These are phyloP conservation scores for Anoura caudifer DNA, from an alignment of 2,113 vertebrate species.

Conservation along the genomic window DNA sequence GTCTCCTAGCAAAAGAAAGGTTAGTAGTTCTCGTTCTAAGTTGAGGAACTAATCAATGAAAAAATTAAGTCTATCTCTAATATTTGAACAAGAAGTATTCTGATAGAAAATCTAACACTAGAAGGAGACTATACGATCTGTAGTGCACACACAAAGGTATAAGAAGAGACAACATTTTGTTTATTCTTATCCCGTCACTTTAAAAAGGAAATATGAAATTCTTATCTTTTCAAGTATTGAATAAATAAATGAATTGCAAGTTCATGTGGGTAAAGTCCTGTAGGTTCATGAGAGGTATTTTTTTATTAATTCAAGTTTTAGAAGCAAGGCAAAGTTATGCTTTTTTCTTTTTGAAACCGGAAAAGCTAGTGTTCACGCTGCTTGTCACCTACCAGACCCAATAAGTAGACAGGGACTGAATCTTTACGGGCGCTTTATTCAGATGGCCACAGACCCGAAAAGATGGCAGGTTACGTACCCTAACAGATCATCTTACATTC, in stretches of 20 bases:
- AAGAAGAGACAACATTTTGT: background rate
- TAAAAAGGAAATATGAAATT: background rate
- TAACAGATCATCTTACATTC: too few relatives aligned
- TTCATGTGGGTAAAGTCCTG: too few relatives aligned
- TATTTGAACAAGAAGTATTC: background rate
- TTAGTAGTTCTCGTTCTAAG: background rate
- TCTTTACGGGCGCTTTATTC: too few relatives aligned
- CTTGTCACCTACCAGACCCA: too few relatives aligned
- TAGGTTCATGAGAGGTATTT: background rate
- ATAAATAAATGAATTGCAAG: background rate
- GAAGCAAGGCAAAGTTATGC: background rate
- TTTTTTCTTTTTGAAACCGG: background rate
- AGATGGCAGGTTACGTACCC: too few relatives aligned
- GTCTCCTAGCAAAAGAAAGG: too few relatives aligned
- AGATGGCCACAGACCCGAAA: too few relatives aligned
- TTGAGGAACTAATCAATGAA: background rate
- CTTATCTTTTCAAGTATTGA: background rate
- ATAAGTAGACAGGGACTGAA: too few relatives aligned
- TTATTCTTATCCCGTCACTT: background rate
- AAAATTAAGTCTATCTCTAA: background rate
- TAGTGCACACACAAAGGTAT: background rate
- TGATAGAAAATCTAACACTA: background rate
- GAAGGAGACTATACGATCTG: background rate
- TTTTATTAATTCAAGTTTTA: background rate
- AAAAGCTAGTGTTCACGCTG: too few relatives aligned